Percentiles rank a stretch among this genome's conserved stretches.
phyloP scores from a whole-genome alignment of 2,113 vertebrate genomes.

The Sceloporus undulatus region DNA sequence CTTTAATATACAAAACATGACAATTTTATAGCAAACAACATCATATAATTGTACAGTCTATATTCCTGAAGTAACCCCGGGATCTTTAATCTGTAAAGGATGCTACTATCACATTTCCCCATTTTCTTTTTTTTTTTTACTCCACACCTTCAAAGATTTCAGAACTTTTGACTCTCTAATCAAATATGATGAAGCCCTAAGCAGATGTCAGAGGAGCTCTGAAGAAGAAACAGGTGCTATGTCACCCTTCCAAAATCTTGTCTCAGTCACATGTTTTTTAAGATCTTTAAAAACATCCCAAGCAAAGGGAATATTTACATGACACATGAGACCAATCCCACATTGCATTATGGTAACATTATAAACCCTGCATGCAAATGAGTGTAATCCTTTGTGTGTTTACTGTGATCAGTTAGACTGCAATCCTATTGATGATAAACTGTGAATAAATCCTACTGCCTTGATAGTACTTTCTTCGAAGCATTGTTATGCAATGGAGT shows the following conservation, averaged over 20 bases:
- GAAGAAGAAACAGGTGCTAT: not conserved
- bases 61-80: too few relatives aligned
- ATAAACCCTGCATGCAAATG: not conserved
- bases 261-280: too few relatives aligned
- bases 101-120: too few relatives aligned
- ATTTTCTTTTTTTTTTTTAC: too few relatives aligned
- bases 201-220: not conserved
- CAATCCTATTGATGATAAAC: not conserved
- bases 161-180: too few relatives aligned
- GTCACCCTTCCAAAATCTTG: not conserved
- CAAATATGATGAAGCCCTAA: not conserved
- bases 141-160: too few relatives aligned
- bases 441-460: not conserved
- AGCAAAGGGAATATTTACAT: not conserved
- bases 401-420: not conserved
- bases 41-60: too few relatives aligned
- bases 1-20: too few relatives aligned
- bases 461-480: not conserved
- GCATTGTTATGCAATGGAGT: too few relatives aligned
- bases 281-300: too few relatives aligned
- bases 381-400: not conserved
- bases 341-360: not conserved
- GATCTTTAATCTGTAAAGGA: too few relatives aligned
- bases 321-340: not conserved
- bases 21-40: too few relatives aligned